Evolutionary conservation across 1,140 invertebrate species (phyloP).

Genomic region (Tribolium madens): DNA sequence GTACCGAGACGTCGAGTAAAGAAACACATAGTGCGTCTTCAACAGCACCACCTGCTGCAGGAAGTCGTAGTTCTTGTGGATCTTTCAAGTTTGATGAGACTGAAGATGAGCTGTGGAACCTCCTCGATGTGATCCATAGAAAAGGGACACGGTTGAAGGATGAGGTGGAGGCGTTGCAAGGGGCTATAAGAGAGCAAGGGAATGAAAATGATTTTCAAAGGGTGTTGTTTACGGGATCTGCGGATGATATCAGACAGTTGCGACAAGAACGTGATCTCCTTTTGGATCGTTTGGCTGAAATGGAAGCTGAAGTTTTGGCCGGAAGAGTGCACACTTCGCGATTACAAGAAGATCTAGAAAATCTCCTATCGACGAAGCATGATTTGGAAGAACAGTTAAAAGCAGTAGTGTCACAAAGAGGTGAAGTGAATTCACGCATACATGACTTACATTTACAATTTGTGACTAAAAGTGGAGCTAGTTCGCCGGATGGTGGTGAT

Average conservation of each 20-base stretch:
- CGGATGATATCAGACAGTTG: conserved; percentile 69
- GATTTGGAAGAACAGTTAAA: conserved; percentile 75
- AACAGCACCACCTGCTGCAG: conserved; percentile 64
- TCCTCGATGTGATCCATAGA: conserved; percentile 86
- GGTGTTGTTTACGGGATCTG: conserved; percentile 64
- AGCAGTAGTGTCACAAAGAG: conserved; percentile 68
- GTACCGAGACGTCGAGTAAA: conserved; percentile 84
- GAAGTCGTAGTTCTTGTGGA: conserved; percentile 47
- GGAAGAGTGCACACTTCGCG: conserved; percentile 74
- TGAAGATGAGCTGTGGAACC: conserved; percentile 86
- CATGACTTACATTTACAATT: conserved; percentile 67
- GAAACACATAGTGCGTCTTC: conserved; percentile 76
- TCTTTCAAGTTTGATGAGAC: conserved; percentile 65
- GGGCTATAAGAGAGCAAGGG: conserved; percentile 63
- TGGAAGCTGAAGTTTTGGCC: conserved; percentile 78
- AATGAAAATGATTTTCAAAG: conserved; percentile 68
- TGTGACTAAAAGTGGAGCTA: conserved; percentile 59
- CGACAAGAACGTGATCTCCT: conserved; percentile 79
- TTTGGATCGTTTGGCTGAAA: conserved; percentile 74
- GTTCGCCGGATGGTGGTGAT: conserved; percentile 40
- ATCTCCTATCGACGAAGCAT: conserved; percentile 71
- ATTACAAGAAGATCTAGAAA: conserved; percentile 72
- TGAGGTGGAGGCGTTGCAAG: conserved; percentile 76
- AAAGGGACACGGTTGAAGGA: conserved; percentile 82
- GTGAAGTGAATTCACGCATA: conserved; percentile 67